Evolutionary conservation across 2,888 invertebrate species (phyloP).

Genomic region (Tipula lateralis): DNA sequence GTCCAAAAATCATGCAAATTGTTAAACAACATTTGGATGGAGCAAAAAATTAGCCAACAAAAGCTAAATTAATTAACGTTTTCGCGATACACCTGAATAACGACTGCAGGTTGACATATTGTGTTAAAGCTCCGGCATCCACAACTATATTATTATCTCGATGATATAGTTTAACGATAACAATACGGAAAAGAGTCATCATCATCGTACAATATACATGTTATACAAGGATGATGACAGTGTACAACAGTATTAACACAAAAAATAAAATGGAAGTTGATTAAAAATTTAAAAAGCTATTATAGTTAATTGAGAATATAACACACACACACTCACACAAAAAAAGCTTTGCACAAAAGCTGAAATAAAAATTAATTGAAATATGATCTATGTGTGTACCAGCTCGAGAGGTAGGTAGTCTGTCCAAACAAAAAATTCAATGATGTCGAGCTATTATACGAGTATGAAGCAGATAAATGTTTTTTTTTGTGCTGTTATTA

Average conservation of each 20-base stretch:
- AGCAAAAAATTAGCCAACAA: background rate
- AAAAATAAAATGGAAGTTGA: background rate
- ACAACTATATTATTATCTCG: background rate
- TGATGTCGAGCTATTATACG: background rate
- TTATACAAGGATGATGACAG: background rate
- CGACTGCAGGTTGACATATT: background rate
- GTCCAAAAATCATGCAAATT: background rate
- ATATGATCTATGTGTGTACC: background rate
- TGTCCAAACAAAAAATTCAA: background rate
- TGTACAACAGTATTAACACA: background rate
- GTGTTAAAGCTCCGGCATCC: background rate
- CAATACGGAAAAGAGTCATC: background rate
- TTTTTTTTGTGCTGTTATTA: too few species aligned
- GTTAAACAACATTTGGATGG: too few species aligned
- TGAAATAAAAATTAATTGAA: background rate
- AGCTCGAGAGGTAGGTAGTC: background rate
- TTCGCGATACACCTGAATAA: background rate
- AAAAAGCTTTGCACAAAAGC: background rate
- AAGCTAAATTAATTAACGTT: constrained; percentile 7
- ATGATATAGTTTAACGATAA: background rate
- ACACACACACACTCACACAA: background rate
- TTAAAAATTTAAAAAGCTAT: constrained; percentile 24
- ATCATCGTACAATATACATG: background rate
- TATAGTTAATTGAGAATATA: constrained; percentile 19
- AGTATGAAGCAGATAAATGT: background rate